A percentile compares a stretch with the other conserved stretches of the same genome.
Evolutionary conservation across 2,888 invertebrate species (phyloP).

Genomic region (Diogma glabrata): DNA sequence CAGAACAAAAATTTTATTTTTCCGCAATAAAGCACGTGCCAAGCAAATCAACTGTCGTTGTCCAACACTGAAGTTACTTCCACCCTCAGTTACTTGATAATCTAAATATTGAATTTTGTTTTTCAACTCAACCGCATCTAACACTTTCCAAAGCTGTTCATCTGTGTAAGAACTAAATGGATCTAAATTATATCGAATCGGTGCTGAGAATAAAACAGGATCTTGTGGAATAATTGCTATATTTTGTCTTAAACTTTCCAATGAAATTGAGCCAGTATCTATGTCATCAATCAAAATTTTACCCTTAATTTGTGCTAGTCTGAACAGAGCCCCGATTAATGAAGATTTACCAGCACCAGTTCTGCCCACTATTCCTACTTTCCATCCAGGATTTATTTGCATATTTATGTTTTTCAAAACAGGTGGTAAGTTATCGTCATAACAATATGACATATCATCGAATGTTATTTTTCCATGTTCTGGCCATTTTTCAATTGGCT

Average conservation of each 20-base stretch:
- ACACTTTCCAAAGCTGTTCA: constrained; percentile 53
- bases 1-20: constrained; percentile 62
- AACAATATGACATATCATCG: constrained; percentile 45
- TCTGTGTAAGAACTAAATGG: constrained; percentile 62
- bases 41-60: constrained; percentile 65
- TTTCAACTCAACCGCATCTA: constrained; percentile 58
- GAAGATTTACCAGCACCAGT: constrained; percentile 66
- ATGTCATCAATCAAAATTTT: constrained; percentile 57
- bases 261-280: constrained; percentile 43
- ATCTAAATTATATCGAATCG: constrained; percentile 53
- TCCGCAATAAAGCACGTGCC: constrained; percentile 67
- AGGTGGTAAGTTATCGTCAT: constrained; percentile 66
- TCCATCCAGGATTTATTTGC: constrained; percentile 39
- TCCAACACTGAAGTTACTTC: constrained; percentile 48
- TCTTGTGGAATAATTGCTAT: constrained; percentile 52
- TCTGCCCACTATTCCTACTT: constrained; percentile 50
- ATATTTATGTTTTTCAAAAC: constrained; percentile 61
- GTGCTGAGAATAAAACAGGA: constrained; percentile 40
- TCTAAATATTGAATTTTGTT: constrained; percentile 39
- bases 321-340: constrained; percentile 44
- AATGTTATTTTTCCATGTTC: constrained; percentile 39
- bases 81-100: constrained; percentile 46
- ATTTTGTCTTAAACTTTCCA: constrained; percentile 47
- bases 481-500: constrained; percentile 40
- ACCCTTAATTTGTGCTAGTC: constrained; percentile 54